phyloP scores from a whole-genome alignment of 2,797 vertebrate species.

The Chelon labrosus region DNA sequence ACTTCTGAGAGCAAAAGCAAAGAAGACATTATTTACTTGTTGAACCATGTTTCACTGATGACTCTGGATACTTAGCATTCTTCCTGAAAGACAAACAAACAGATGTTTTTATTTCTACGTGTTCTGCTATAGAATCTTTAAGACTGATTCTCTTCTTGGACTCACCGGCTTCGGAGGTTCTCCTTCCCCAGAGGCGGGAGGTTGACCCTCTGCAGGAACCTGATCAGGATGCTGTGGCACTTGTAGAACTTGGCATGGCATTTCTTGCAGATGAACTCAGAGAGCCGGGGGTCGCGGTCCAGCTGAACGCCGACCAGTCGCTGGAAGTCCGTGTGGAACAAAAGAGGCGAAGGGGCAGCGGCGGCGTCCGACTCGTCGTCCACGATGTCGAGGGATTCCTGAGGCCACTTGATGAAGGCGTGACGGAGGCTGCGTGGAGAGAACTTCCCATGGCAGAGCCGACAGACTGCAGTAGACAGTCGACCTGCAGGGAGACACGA shows the following conservation, averaged over 20 bases:
- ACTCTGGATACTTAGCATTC: constrained; percentile 50
- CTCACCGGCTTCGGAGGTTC: constrained; percentile 81
- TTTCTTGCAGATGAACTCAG: constrained; percentile 93
- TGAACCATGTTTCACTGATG: constrained; percentile 40
- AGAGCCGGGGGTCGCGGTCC: constrained; percentile 88
- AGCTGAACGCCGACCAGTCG: constrained; percentile 90
- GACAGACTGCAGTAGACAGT: constrained; percentile 86
- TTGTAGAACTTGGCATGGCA: constrained; percentile 97
- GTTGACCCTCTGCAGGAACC: constrained; percentile 94
- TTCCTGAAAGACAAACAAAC: constrained; percentile 67
- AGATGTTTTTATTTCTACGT: not conserved
- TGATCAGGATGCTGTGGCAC: constrained; percentile 90
- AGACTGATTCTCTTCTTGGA: not conserved
- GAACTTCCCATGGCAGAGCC: constrained; percentile 96
- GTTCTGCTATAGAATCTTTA: not conserved
- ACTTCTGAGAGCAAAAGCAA: not conserved
- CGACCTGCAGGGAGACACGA: constrained; percentile 70
- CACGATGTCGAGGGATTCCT: constrained; percentile 60
- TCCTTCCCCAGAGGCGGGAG: constrained; percentile 77
- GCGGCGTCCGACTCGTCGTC: constrained; percentile 64
- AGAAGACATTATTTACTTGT: constrained; percentile 59
- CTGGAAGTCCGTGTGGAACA: constrained; percentile 94
- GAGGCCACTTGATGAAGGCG: constrained; percentile 87
- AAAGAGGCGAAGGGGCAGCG: constrained; percentile 74
- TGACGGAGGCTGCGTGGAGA: constrained; percentile 90